These are phyloP conservation scores for Ornithoptera priamus DNA, from an alignment of 2,888 invertebrate genomes.

Conservation along the genomic window DNA sequence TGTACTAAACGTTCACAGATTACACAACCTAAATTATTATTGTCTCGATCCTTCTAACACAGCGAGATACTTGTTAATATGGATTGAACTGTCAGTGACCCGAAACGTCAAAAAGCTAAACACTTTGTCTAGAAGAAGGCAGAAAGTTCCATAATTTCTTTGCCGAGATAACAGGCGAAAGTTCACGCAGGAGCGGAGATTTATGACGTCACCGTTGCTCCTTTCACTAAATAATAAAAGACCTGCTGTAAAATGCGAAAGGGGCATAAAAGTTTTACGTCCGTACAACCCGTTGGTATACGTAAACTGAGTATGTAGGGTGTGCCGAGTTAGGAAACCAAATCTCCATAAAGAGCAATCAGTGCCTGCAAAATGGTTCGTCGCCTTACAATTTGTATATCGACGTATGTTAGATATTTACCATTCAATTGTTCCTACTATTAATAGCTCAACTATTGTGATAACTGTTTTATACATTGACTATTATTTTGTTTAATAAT, in stretches of 20 bases:
- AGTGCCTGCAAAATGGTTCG: constrained; percentile 68
- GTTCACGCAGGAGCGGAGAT: constrained; percentile 79
- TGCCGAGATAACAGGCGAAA: constrained; percentile 79
- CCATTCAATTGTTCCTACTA: constrained; percentile 28
- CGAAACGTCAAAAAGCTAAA: constrained; percentile 72
- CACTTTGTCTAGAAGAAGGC: constrained; percentile 78
- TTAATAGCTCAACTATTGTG: not conserved
- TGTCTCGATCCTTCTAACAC: not conserved
- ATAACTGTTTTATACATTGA: not conserved
- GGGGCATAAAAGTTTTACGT: constrained; percentile 77
- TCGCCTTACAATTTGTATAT: constrained; percentile 63
- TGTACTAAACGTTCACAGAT: not conserved
- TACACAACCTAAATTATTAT: too few species aligned
- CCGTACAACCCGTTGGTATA: constrained; percentile 75
- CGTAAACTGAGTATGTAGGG: constrained; percentile 63
- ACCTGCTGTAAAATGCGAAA: constrained; percentile 77
- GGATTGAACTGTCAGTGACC: constrained; percentile 67
- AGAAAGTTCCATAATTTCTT: constrained; percentile 79
- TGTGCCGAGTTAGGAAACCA: constrained; percentile 63
- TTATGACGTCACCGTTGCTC: constrained; percentile 79
- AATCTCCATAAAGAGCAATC: constrained; percentile 76
- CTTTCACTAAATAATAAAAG: constrained; percentile 81
- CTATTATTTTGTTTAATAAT: not conserved
- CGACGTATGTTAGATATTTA: constrained; percentile 51
- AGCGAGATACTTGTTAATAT: constrained; percentile 1